Evolutionary conservation across 2,113 vertebrate genomes (phyloP), one percentile per base, ranked within the genome.

Genomic region (Apteryx owenii): DNA sequence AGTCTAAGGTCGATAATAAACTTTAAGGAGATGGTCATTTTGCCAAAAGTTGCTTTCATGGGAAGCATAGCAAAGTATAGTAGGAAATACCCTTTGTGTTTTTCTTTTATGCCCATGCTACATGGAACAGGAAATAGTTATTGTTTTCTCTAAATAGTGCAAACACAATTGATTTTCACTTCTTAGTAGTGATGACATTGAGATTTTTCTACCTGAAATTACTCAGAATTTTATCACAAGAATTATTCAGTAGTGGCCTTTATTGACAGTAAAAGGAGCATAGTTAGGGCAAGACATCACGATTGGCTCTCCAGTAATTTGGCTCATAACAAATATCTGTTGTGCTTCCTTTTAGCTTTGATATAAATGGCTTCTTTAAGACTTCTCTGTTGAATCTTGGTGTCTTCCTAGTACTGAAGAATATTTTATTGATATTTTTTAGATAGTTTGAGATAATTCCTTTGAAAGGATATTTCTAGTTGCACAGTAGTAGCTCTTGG

Each of bases 91-190:
- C 61, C 19, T 54, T 58, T 91, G 36, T 73, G 4, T 83, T 91
- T 58, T 94, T 76, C 62, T 66, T 71, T 69, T 73, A 26, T 48
- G 38, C 48, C 62, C 29, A 8, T 66, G n/a, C n/a, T 82, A 25
- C 25, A 20, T 51, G 42, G 50, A 91, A 72, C 48, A 93, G 87
- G 94, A 96, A 91, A 53, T 88, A 88, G 42, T 48, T 77, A 87
- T 46, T 90, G 38, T 88, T 90, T 76, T 92, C 81, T 84, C 38
- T 90, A 80, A 96, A 88, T 61, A 76, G 64, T 71, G 20, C 12
- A 1, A 75, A 42, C 26, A 77, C 68, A 94, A 70, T 97, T 88
- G 85, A 50, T 93, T 70, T 60, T 78, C 33, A 94, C 50, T 65
- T 81, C 48, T 64, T 60, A 51, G 13, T 54, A 64, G 22, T 36